A percentile compares a stretch with the other conserved stretches of the same genome.
Evolutionary conservation across 2,888 invertebrate species (phyloP).

Genomic region (Holacanthella duospinosa): DNA sequence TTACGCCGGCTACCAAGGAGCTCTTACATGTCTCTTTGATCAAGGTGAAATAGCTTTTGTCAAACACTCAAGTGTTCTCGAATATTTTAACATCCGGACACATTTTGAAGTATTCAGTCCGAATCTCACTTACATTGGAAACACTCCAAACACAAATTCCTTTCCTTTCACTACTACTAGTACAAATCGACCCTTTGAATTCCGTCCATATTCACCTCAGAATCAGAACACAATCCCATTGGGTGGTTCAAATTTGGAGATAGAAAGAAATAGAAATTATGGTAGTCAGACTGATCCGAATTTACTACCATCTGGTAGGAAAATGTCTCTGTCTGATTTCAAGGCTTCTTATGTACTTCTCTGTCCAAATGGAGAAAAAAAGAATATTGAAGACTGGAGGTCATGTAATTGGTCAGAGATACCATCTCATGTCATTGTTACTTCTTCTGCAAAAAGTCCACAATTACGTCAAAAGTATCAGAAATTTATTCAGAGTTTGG

Average conservation of each 20-base stretch:
- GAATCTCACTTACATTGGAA: neutral
- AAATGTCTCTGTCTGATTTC: slow-evolving; percentile 2
- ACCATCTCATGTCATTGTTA: slow-evolving; percentile 72
- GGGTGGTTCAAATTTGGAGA: neutral
- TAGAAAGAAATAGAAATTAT: neutral
- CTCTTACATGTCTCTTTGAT: slow-evolving; percentile 72
- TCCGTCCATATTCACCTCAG: neutral
- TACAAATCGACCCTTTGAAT: neutral
- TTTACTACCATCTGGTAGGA: neutral
- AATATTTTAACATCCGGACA: slow-evolving; percentile 41
- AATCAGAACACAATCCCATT: neutral
- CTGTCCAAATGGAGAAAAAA: slow-evolving; percentile 66
- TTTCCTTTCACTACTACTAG: neutral
- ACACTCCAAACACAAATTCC: neutral
- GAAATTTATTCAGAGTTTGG: slow-evolving; percentile 39
- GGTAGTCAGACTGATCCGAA: neutral
- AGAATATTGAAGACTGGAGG: slow-evolving; percentile 56
- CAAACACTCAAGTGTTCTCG: slow-evolving; percentile 67
- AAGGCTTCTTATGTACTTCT: slow-evolving; percentile 56
- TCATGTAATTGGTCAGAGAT: slow-evolving; percentile 76
- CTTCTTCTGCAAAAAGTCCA: slow-evolving; percentile 62
- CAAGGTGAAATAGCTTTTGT: slow-evolving; percentile 85
- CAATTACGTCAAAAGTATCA: slow-evolving; percentile 46
- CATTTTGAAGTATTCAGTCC: neutral
- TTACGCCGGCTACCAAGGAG: slow-evolving; percentile 84